Percentiles rank a stretch among this genome's conserved stretches.
Evolutionary conservation across 2,113 vertebrate species (phyloP).

Genomic region (Pavo muticus): DNA sequence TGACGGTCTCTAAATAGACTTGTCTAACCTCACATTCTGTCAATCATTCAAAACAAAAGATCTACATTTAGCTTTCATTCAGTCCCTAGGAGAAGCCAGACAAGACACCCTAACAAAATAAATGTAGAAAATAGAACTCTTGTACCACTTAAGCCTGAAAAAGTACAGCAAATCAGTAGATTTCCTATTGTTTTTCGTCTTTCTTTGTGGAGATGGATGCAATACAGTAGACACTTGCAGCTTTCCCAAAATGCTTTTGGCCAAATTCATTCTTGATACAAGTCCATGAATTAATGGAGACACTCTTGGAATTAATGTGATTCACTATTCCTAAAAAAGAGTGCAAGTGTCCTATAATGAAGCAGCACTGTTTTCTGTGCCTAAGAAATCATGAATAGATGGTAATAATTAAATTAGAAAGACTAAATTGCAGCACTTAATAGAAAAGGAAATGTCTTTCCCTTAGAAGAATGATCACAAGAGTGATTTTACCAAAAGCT

Average conservation of each 20-base stretch:
- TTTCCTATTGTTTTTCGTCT: neutral
- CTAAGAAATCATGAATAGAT: neutral
- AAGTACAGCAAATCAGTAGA: neutral
- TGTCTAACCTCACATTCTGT: conserved; percentile 22
- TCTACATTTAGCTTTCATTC: neutral
- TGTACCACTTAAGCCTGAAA: neutral
- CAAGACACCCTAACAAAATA: neutral
- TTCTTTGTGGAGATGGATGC: neutral
- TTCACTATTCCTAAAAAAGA: neutral
- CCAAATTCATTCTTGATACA: neutral
- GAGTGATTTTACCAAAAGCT: neutral
- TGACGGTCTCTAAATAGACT: conserved; percentile 8
- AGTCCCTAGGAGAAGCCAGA: neutral
- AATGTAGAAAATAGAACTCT: neutral
- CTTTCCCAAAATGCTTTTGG: neutral
- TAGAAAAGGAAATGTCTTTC: neutral
- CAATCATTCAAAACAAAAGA: neutral
- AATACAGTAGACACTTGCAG: neutral
- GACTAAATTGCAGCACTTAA: neutral
- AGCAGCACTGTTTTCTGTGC: neutral
- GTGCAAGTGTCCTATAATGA: neutral
- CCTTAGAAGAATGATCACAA: neutral
- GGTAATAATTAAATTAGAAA: neutral
- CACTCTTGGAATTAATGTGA: neutral
- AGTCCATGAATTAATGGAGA: neutral